Percentiles rank a stretch among this genome's conserved stretches.
These are phyloP conservation scores for Drosophila pseudoananassae DNA, from an alignment of 1,140 invertebrate species.

Conservation along the genomic window DNA sequence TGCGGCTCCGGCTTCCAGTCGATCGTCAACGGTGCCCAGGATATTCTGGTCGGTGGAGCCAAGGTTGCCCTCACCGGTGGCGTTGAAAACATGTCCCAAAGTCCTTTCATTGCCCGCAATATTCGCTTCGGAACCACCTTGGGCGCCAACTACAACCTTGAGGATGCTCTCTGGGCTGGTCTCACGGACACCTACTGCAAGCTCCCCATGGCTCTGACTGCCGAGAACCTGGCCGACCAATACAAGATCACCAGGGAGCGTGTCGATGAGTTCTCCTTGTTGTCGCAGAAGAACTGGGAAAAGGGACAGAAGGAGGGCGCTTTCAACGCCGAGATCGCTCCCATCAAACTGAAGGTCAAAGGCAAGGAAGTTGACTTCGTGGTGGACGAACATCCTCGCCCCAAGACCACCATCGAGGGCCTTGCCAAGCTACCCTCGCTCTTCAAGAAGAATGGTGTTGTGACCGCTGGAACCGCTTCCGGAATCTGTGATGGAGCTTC, in stretches of 20 bases:
- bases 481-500: slow-evolving; percentile 98
- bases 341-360: slow-evolving; percentile 93
- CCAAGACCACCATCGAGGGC: slow-evolving; percentile 93
- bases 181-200: slow-evolving; percentile 95
- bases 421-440: slow-evolving; percentile 93
- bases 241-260: slow-evolving; percentile 94
- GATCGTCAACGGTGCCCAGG: slow-evolving; percentile 95
- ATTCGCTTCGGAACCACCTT: slow-evolving; percentile 96
- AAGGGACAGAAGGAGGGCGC: slow-evolving; percentile 93
- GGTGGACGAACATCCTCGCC: slow-evolving; percentile 97
- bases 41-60: slow-evolving; percentile 94
- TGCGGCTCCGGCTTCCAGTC: slow-evolving; percentile 99
- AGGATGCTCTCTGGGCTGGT: slow-evolving; percentile 97
- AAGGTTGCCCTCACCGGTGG: slow-evolving; percentile 96
- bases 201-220: slow-evolving; percentile 98
- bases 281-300: slow-evolving; percentile 94
- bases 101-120: slow-evolving; percentile 95
- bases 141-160: slow-evolving; percentile 91
- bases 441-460: slow-evolving; percentile 98
- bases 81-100: slow-evolving; percentile 97
- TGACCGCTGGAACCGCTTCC: slow-evolving; percentile 97
- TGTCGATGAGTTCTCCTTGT: slow-evolving; percentile 94
- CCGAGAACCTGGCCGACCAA: slow-evolving; percentile 97
- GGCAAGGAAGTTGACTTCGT: slow-evolving; percentile 92
- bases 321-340: slow-evolving; percentile 96